Conservation (phyloP, 2,797 vertebrate species). For the Falco biarmicus region DNA sequence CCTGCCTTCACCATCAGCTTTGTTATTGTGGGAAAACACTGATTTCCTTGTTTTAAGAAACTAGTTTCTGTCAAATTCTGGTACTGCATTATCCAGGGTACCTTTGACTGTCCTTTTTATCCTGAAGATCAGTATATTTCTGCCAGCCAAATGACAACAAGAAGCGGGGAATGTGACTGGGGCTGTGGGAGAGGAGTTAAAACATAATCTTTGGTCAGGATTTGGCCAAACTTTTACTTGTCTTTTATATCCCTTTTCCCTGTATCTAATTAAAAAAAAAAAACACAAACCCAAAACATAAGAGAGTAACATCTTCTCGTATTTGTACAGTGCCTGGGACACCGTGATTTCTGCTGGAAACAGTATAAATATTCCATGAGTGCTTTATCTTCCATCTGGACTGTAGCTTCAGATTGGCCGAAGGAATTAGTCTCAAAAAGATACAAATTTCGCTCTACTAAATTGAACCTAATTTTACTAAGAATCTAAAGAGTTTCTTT, state of each 20-base stretch:
- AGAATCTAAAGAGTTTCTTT: neutral
- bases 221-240: neutral
- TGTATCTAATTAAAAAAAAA: neutral
- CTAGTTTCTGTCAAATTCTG: neutral
- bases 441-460: neutral
- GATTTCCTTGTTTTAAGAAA: neutral
- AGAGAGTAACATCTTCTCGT: neutral
- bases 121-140: neutral
- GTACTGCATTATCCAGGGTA: neutral
- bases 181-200: neutral
- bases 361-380: neutral
- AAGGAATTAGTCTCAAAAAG: neutral
- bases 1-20: neutral
- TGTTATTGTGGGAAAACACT: neutral
- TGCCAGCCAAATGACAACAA: neutral
- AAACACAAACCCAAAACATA: neutral
- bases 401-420: neutral
- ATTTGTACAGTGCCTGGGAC: neutral
- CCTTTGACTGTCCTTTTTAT: neutral
- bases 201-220: neutral
- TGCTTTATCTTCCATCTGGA: conserved; percentile 6
- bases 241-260: neutral
- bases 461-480: neutral
- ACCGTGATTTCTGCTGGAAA: neutral
- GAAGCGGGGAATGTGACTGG: neutral